Base-by-base conservation (phyloP, 2,888 invertebrate species). In the Heteromyza rotundicornis region DNA sequence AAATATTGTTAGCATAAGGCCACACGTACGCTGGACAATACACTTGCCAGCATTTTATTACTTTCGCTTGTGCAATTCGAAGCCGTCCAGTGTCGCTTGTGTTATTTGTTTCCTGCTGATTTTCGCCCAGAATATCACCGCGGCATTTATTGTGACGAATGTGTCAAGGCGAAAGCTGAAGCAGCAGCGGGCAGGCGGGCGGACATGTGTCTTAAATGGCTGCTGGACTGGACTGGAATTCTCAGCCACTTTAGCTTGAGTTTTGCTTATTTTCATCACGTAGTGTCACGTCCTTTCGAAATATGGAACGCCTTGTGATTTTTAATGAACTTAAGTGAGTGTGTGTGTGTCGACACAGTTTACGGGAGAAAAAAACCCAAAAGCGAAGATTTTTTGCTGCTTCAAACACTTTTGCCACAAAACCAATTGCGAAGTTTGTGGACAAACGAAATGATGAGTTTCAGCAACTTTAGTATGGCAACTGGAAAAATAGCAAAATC, bases 301-400 rank as follows among this genome's bases (percentile, higher is more conserved):
- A 40, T 40, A 40, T 40, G 40, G n/a, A 40, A 40, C 40, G 40
- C n/a, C n/a, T n/a, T 7, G 40, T 40, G 40, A 40, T n/a, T 40
- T 40, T 40, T 40, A 40, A 40, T 40, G 40, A 40, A 40, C 40
- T 40, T 40, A 40, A 40, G 40, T 14, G 40, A 3, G n/a, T n/a
- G n/a, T n/a, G n/a, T n/a, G n/a, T n/a, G n/a, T n/a, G n/a, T n/a
- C n/a, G n/a, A n/a, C n/a, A n/a, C n/a, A n/a, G n/a, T n/a, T n/a
- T n/a, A n/a, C n/a, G n/a, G n/a, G n/a, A n/a, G n/a, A n/a, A n/a
- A n/a, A n/a, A n/a, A n/a, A n/a, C n/a, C n/a, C n/a, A n/a, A n/a
- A n/a, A n/a, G n/a, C n/a, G n/a, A n/a, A n/a, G n/a, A n/a, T n/a
- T n/a, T n/a, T n/a, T n/a, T n/a, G n/a, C n/a, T n/a, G n/a, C n/a